A percentile compares a stretch with the other conserved stretches of the same genome.
Conservation (phyloP, 23 tunicate species). For the Clavelina lepadiformis region DNA sequence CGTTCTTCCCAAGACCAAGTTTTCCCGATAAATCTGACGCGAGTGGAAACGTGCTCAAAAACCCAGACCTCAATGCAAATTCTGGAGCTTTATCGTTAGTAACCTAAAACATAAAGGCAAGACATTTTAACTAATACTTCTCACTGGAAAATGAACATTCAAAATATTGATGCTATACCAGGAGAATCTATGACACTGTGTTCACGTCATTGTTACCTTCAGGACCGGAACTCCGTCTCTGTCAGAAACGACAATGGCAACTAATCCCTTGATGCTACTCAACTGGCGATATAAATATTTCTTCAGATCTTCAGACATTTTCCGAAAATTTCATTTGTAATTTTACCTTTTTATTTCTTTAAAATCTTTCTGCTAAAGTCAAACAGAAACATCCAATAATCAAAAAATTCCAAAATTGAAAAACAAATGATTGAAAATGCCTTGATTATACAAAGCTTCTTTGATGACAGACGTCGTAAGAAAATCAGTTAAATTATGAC, state of each 20-base stretch:
- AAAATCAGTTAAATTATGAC: constrained; percentile 2
- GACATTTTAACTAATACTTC: too few relatives aligned
- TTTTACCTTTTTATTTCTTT: too few relatives aligned
- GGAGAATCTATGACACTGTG: too few relatives aligned
- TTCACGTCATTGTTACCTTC: constrained; percentile 26
- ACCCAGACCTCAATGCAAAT: constrained; percentile 69
- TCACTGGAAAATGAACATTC: too few relatives aligned
- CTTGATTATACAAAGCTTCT: too few relatives aligned
- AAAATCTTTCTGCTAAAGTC: too few relatives aligned
- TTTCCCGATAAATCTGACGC: constrained; percentile 70
- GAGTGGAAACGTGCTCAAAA: constrained; percentile 70
- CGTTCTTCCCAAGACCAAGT: constrained; percentile 56
- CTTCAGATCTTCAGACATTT: constrained; percentile 85
- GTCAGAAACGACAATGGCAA: constrained; percentile 82
- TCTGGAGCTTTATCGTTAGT: constrained; percentile 79
- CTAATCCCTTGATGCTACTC: constrained; percentile 47
- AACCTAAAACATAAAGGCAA: constrained; percentile 27
- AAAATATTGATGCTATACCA: too few relatives aligned
- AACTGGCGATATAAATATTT: constrained; percentile 67
- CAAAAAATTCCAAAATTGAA: too few relatives aligned
- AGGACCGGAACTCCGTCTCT: constrained; percentile 85
- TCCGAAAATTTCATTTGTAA: too few relatives aligned
- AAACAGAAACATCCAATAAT: too few relatives aligned
- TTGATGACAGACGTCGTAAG: not conserved
- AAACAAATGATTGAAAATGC: too few relatives aligned